phyloP scores from a whole-genome alignment of 2,888 invertebrate genomes.

The Julus scanicus region DNA sequence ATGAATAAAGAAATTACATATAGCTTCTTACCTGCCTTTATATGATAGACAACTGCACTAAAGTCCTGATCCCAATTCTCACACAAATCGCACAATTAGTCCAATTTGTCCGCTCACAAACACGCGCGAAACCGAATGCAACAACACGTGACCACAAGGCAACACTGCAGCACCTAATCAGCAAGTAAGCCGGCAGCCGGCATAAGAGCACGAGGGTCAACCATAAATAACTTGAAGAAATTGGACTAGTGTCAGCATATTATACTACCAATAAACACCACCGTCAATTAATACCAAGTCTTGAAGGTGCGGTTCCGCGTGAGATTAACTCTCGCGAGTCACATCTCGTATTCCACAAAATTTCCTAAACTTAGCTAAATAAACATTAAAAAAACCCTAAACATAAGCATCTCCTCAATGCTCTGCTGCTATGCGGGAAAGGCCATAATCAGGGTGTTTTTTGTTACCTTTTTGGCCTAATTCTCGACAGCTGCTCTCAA shows the following conservation, averaged over 20 bases:
- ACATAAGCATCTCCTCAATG: too few relatives aligned
- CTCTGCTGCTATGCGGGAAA: too few relatives aligned
- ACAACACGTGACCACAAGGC: neutral
- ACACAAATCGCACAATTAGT: neutral
- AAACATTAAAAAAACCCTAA: too few relatives aligned
- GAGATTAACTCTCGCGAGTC: too few relatives aligned
- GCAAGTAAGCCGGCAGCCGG: neutral
- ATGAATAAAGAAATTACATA: neutral
- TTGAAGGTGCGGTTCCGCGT: too few relatives aligned
- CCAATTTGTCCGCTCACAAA: conserved; percentile 19
- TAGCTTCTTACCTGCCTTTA: neutral
- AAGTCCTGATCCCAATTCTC: neutral
- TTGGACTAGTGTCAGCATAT: neutral
- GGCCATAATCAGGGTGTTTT: too few relatives aligned
- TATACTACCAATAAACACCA: neutral
- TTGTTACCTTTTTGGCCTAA: too few relatives aligned
- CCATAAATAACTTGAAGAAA: neutral
- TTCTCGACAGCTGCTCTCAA: too few relatives aligned
- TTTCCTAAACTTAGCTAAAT: too few relatives aligned
- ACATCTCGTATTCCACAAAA: too few relatives aligned
- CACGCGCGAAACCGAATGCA: neutral
- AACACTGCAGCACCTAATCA: neutral
- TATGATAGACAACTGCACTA: neutral
- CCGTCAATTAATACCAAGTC: neutral
- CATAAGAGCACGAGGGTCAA: neutral